Conservation (phyloP, 2,113 vertebrate species). For the Motacilla alba region DNA sequence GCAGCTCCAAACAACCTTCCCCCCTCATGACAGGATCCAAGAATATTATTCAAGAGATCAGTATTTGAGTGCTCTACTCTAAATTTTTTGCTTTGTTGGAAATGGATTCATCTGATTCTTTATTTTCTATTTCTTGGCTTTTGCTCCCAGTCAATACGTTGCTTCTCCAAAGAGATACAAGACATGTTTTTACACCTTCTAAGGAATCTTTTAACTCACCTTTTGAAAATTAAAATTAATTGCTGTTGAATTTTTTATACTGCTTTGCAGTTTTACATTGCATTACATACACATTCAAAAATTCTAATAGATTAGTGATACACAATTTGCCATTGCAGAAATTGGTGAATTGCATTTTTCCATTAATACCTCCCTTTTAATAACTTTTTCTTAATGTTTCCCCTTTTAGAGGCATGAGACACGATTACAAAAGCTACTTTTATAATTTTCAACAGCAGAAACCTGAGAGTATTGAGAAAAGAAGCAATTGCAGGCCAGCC, state of each 20-base stretch:
- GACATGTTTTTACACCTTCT: not conserved
- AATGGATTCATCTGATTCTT: not conserved
- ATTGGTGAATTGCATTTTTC: not conserved
- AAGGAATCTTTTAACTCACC: not conserved
- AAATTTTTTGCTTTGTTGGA: not conserved
- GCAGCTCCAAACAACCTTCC: not conserved
- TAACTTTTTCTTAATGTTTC: not conserved
- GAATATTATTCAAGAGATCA: not conserved
- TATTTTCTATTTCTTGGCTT: not conserved
- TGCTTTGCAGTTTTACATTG: not conserved
- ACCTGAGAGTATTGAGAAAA: not conserved
- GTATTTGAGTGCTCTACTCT: not conserved
- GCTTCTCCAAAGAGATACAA: not conserved
- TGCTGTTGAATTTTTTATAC: not conserved
- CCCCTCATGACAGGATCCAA: not conserved
- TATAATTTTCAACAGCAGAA: not conserved
- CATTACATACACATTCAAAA: not conserved
- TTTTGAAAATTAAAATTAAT: not conserved
- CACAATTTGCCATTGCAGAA: not conserved
- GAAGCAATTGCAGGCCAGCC: not conserved
- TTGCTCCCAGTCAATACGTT: not conserved
- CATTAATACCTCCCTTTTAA: not conserved
- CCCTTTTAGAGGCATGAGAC: not conserved
- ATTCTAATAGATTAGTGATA: not conserved
- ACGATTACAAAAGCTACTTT: not conserved